Evolutionary conservation across 2,888 invertebrate genomes (phyloP), one percentile per base, ranked within the genome.

Genomic region (Cacoxenus indagator): DNA sequence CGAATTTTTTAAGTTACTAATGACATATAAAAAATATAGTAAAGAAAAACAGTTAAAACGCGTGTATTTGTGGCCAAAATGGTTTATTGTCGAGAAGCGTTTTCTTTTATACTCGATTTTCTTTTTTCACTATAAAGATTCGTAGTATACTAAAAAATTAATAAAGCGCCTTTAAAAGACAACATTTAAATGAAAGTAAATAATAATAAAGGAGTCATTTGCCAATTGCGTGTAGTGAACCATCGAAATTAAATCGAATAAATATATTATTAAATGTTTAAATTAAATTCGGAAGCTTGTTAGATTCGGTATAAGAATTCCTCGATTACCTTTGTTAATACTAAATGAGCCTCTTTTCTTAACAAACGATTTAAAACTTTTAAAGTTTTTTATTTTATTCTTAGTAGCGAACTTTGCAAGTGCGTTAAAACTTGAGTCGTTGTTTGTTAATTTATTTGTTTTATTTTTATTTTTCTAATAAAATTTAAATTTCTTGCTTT

Each of bases 61-160:
- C 48, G 31, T 9, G 5, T 31, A 8, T 31, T 1, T 31, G 31
- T 31, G 31, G 31, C 31, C 31, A 5, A 31, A 31, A 31, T 31
- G 5, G 31, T 31, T 48, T 48, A 48, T 48, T 48, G 48, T 48
- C 48, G 48, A 48, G 17, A 48, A 48, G 48, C 48, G 48, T 48
- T 48, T 31, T 31, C 9, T 31, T 8, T 31, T 31, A 8, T 9
- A 48, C 8, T 17, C 48, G 19, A 8, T 48, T 48, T 48, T n/a
- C n/a, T n/a, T n/a, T n/a, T n/a, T n/a, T n/a, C n/a, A n/a, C n/a
- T n/a, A n/a, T n/a, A n/a, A n/a, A n/a, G n/a, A n/a, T n/a, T n/a
- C n/a, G n/a, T n/a, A n/a, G n/a, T n/a, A n/a, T n/a, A n/a, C n/a
- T n/a, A n/a, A n/a, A n/a, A n/a, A n/a, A n/a, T n/a, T n/a, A n/a